Percentiles rank a stretch among this genome's conserved stretches.
Conservation (phyloP, 2,113 vertebrate genomes). For the Pluvialis apricaria region DNA sequence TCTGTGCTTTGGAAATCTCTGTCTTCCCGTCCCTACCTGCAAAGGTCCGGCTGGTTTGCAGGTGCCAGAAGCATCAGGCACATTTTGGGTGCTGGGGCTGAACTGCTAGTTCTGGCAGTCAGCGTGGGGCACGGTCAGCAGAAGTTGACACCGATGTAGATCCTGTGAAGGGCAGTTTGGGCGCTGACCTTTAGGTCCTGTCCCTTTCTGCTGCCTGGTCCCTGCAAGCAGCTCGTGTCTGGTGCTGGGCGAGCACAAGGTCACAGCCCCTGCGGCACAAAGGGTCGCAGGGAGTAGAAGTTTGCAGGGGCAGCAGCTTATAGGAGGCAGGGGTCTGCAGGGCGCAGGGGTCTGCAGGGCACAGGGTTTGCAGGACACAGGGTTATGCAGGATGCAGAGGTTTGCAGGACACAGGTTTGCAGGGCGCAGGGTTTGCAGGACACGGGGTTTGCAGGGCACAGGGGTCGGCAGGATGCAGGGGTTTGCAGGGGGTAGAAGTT, state of each 20-base stretch:
- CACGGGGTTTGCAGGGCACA: not conserved
- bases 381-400: not conserved
- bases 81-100: not conserved
- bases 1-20: not conserved
- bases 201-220: not conserved
- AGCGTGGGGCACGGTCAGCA: not conserved
- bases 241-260: not conserved
- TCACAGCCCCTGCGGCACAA: not conserved
- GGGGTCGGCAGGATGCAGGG: not conserved
- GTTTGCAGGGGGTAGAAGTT: not conserved
- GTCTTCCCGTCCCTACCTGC: not conserved
- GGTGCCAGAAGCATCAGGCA: not conserved
- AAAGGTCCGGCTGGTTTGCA: not conserved
- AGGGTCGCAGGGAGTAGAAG: not conserved
- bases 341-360: accelerated
- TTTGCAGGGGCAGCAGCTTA: not conserved
- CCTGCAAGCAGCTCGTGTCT: accelerated
- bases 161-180: not conserved
- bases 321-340: not conserved
- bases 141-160: not conserved
- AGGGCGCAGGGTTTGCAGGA: not conserved
- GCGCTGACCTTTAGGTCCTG: not conserved
- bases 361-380: accelerated
- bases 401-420: too few species aligned
- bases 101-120: not conserved